Conservation (phyloP, 2,113 vertebrate species). For the Acanthisitta chloris region DNA sequence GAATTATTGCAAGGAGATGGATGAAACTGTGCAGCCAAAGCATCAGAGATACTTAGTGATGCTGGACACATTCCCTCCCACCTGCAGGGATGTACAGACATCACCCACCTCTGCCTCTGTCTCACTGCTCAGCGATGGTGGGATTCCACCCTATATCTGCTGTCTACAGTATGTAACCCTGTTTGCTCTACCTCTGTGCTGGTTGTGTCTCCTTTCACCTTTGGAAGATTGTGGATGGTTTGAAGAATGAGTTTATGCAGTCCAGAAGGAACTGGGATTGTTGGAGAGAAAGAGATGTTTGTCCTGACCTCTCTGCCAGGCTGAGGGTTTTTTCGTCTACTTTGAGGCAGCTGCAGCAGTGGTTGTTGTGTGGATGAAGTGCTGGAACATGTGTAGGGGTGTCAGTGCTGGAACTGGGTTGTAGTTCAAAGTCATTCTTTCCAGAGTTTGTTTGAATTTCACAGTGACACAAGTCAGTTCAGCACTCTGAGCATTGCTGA, state of each 20-base stretch:
- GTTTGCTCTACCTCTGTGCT: background rate
- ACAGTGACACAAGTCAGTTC: background rate
- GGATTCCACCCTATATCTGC: background rate
- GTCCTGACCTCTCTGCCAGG: background rate
- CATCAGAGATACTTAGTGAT: too few species aligned
- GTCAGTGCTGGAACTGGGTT: background rate
- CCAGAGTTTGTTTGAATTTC: background rate
- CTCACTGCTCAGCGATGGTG: background rate
- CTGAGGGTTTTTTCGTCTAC: background rate
- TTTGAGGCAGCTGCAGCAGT: background rate
- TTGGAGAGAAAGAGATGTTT: background rate
- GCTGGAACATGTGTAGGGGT: background rate
- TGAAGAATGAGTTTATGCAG: background rate
- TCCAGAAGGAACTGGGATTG: background rate
- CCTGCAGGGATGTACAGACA: background rate
- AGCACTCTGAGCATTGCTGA: background rate
- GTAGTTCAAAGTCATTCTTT: background rate
- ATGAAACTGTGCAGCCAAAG: background rate
- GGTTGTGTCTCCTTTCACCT: background rate
- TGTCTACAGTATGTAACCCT: too few species aligned
- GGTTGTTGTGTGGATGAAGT: background rate
- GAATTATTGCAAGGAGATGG: background rate
- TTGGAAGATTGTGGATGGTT: background rate
- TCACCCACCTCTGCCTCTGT: background rate
- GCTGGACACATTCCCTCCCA: too few species aligned